These are phyloP conservation scores for Nannoperca australis DNA, from an alignment of 2,797 vertebrate genomes.

Conservation along the genomic window DNA sequence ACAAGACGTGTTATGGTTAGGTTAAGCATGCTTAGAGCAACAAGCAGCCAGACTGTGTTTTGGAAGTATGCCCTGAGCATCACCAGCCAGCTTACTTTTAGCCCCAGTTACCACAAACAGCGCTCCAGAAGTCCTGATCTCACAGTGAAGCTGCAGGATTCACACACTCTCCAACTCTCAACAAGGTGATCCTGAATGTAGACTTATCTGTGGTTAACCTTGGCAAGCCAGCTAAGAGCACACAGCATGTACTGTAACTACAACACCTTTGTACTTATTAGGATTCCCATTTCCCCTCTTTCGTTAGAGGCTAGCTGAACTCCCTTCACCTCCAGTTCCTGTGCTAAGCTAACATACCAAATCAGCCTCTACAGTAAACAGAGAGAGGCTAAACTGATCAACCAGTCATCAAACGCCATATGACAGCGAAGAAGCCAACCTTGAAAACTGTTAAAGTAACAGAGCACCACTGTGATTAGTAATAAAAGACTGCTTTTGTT, in stretches of 20 bases:
- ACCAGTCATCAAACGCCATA: background rate
- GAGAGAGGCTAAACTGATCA: background rate
- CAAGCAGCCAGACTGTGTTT: background rate
- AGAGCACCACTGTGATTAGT: background rate
- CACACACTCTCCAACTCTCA: background rate
- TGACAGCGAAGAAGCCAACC: background rate
- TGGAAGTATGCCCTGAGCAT: background rate
- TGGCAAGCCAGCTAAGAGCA: background rate
- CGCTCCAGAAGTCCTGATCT: slow-evolving; percentile 18
- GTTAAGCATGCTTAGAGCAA: background rate
- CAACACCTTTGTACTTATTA: background rate
- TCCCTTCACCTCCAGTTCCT: background rate
- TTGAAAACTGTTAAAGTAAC: background rate
- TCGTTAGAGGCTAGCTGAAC: background rate
- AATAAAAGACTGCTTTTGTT: no score
- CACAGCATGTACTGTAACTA: background rate
- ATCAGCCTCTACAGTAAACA: background rate
- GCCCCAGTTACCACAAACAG: background rate
- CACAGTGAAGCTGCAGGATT: background rate
- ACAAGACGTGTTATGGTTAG: background rate
- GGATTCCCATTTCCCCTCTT: background rate
- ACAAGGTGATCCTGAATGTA: background rate
- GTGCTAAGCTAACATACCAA: background rate
- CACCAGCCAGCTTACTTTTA: background rate
- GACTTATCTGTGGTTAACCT: slow-evolving; percentile 8